Conservation (phyloP, 2,113 vertebrate genomes). For the Pseudopipra pipra region DNA sequence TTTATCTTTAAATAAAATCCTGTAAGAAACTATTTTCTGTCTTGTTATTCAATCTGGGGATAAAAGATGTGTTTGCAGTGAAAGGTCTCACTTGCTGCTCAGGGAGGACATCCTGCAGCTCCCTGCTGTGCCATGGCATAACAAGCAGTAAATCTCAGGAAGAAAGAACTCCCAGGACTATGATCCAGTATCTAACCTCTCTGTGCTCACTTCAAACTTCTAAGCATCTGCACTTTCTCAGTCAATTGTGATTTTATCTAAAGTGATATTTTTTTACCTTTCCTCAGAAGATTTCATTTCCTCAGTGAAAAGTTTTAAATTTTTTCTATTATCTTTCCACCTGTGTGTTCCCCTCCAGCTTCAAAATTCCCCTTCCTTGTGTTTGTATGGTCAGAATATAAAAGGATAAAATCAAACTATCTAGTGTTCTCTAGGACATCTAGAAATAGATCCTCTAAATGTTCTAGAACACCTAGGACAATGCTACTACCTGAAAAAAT, state of each 20-base stretch:
- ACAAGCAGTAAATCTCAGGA: neutral
- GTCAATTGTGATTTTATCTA: neutral
- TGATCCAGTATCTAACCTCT: neutral
- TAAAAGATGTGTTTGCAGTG: neutral
- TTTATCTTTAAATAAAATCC: neutral
- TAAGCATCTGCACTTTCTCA: neutral
- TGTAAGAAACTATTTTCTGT: neutral
- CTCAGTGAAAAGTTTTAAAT: neutral
- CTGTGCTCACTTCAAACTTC: neutral
- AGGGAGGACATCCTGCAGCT: neutral
- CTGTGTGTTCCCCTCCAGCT: neutral
- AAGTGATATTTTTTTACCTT: neutral
- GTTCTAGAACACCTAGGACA: neutral
- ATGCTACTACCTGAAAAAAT: neutral
- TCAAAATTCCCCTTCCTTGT: neutral
- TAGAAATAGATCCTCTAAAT: neutral
- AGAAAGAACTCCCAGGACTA: neutral
- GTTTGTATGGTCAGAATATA: neutral
- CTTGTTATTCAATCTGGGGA: neutral
- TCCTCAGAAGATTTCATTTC: neutral
- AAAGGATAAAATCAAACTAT: neutral
- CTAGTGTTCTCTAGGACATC: neutral
- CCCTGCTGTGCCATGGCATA: neutral
- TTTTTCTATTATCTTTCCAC: neutral
- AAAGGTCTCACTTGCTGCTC: neutral